These are phyloP conservation scores for Lepus europaeus DNA, from an alignment of 2,113 vertebrate species.

Conservation along the genomic window DNA sequence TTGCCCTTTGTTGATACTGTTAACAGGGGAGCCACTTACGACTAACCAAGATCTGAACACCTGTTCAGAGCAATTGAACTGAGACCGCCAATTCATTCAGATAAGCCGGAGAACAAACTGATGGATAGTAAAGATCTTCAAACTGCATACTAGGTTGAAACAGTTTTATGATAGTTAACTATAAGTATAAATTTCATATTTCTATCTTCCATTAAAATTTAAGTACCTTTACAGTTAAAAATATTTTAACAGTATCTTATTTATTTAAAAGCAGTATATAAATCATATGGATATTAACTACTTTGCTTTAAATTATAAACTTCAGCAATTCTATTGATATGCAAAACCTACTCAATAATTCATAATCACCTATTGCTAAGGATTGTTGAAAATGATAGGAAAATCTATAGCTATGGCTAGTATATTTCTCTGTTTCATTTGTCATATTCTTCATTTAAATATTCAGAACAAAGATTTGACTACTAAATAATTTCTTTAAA, in stretches of 20 bases:
- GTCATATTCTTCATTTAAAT: slow-evolving; percentile 60
- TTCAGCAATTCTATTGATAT: slow-evolving; percentile 66
- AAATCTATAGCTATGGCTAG: slow-evolving; percentile 59
- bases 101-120: slow-evolving; percentile 78
- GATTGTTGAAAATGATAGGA: slow-evolving; percentile 33
- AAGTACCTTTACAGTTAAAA: slow-evolving; percentile 39
- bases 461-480: slow-evolving; percentile 68
- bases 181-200: slow-evolving; percentile 57
- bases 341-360: slow-evolving; percentile 63
- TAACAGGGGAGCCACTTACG: slow-evolving; percentile 79
- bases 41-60: slow-evolving; percentile 79
- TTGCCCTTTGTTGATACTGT: slow-evolving; percentile 81
- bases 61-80: slow-evolving; percentile 79
- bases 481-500: slow-evolving; percentile 56
- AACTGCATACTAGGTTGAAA: slow-evolving; percentile 67
- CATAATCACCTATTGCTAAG: slow-evolving; percentile 31
- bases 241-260: slow-evolving; percentile 38
- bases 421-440: slow-evolving; percentile 55
- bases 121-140: slow-evolving; percentile 77
- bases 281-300: slow-evolving; percentile 60
- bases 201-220: slow-evolving; percentile 67
- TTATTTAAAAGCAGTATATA: slow-evolving; percentile 65
- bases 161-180: slow-evolving; percentile 69
- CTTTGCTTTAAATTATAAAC: slow-evolving; percentile 54
- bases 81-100: slow-evolving; percentile 73